A percentile compares a stretch with the other conserved stretches of the same genome.
phyloP scores from a whole-genome alignment of 53 echinoderm and acorn worm genomes.

The Henricia sp. region DNA sequence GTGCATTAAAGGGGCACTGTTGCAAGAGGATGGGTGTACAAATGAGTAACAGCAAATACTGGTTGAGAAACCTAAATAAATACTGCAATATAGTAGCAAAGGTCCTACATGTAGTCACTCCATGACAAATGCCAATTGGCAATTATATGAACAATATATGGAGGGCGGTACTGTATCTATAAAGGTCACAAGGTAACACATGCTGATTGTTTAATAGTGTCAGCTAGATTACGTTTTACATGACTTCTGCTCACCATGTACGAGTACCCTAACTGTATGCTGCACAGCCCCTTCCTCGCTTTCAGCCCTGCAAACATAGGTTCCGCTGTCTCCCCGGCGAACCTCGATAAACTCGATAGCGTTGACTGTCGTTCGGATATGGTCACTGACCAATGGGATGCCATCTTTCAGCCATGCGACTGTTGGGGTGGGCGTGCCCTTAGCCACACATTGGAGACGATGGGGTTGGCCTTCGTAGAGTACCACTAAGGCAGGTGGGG shows the following conservation, averaged over 20 bases:
- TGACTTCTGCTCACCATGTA: slow-evolving; percentile 75
- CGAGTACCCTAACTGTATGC: slow-evolving; percentile 71
- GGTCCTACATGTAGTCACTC: too few relatives aligned
- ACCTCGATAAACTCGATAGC: slow-evolving; percentile 76
- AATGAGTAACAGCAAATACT: too few relatives aligned
- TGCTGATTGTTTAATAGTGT: too few relatives aligned
- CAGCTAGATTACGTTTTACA: not conserved
- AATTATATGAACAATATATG: too few relatives aligned
- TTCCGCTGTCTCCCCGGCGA: slow-evolving; percentile 74
- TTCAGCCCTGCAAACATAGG: slow-evolving; percentile 80
- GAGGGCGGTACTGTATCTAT: too few relatives aligned
- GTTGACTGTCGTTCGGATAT: slow-evolving; percentile 65
- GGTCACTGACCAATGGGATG: slow-evolving; percentile 43
- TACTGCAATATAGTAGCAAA: too few relatives aligned
- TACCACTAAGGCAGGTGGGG: slow-evolving; percentile 71
- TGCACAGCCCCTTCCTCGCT: slow-evolving; percentile 77
- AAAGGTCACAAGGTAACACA: too few relatives aligned
- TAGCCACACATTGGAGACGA: slow-evolving; percentile 71
- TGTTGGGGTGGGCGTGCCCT: slow-evolving; percentile 78
- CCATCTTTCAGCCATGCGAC: slow-evolving; percentile 85
- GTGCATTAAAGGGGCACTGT: too few relatives aligned
- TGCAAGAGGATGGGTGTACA: too few relatives aligned
- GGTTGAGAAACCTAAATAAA: too few relatives aligned
- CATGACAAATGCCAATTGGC: too few relatives aligned
- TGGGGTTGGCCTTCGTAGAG: slow-evolving; percentile 62